Evolutionary conservation across 2,797 vertebrate genomes (phyloP), one percentile per base, ranked within the genome.

Genomic region (Anolis apletophallus): DNA sequence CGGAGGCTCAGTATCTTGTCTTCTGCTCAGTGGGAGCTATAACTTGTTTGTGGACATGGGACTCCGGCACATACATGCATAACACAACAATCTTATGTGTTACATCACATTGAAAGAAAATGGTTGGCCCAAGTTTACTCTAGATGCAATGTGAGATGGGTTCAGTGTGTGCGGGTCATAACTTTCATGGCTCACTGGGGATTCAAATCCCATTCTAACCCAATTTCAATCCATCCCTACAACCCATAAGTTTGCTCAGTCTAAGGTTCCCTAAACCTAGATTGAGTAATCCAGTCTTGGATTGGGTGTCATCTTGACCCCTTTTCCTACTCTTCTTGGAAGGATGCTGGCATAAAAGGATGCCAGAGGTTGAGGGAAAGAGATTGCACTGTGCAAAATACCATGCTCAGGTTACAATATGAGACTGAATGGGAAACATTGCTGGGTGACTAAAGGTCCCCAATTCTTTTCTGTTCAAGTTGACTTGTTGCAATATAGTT

Each of bases 401-500:
- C 11, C 55, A 88, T 79, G 57, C 46, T 46, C 68, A 74, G 1
- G 81, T 91, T 90, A 90, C 86, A 77, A 71, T 83, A 93, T 87
- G 74, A 88, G 91, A 79, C 29, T 89, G 91, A 92, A 92, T 90
- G 91, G 93, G 93, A 94, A 93, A 79, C 64, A 92, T 72, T 85
- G 90, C 84, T 91, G 90, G 91, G 89, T 77, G 87, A 93, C 69
- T 91, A 89, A 92, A 94, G 90, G 90, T 91, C 55, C 88, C 64
- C 84, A 80, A 69, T 78, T 92, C 91, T 91, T 91, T 94, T 93
- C 91, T 91, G 91, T 93, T 95, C 94, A 93, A 91, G 92, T 89
- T 92, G 90, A 95, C 93, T 94, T 94, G 93, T 95, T 90, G 92
- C 90, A 93, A 91, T 94, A 94, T 92, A 94, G 90, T 94, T 95